Evolutionary conservation across 2,888 invertebrate genomes (phyloP).

Genomic region (Hedychridium roseum): DNA sequence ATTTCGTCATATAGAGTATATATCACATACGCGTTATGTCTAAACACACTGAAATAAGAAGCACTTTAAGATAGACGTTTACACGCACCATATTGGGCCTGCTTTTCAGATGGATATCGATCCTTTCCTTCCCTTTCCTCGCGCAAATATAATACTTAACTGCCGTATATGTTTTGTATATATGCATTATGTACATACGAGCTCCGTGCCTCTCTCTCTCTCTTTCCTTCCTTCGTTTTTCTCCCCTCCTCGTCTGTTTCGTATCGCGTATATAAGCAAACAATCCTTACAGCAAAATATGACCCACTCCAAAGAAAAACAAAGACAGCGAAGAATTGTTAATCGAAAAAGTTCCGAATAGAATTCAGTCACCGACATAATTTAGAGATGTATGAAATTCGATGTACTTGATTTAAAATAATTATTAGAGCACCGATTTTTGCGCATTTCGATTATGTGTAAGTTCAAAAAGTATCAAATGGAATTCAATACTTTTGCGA

Average conservation of each 20-base stretch:
- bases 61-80: constrained; percentile 65
- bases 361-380: too few species aligned
- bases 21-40: constrained; percentile 65
- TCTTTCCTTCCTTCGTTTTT: constrained; percentile 22
- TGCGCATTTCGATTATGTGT: too few species aligned
- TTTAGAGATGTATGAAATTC: too few species aligned
- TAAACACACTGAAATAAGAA: constrained; percentile 65
- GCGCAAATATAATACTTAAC: constrained; percentile 51
- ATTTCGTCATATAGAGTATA: constrained; percentile 62
- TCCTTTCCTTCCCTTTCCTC: constrained; percentile 15
- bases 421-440: too few species aligned
- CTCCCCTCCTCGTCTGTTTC: constrained; percentile 12
- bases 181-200: constrained; percentile 55
- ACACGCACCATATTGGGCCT: constrained; percentile 57
- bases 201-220: constrained; percentile 37
- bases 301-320: too few species aligned
- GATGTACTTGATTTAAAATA: too few species aligned
- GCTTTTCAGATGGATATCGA: constrained; percentile 51
- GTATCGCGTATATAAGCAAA: constrained; percentile 53
- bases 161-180: constrained; percentile 52
- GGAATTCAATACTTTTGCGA: too few species aligned
- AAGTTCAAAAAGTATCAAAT: too few species aligned
- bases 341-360: too few species aligned
- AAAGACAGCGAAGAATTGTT: too few species aligned
- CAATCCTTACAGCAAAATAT: too few species aligned